Base-by-base conservation (phyloP, 2,113 vertebrate species). In the Girardinichthys multiradiatus region DNA sequence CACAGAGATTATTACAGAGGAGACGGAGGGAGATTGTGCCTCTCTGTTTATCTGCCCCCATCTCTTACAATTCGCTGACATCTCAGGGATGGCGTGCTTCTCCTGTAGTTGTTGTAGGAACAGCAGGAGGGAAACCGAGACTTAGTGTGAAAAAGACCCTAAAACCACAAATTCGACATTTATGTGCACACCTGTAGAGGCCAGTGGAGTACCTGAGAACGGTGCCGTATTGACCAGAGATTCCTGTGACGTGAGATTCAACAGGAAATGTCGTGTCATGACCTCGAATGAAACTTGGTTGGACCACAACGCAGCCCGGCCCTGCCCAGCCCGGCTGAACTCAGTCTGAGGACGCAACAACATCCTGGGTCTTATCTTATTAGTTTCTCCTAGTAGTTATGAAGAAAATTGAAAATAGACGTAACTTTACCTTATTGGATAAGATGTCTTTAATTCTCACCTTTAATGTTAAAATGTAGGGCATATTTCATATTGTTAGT, bases 1-100 rank as follows among this genome's bases (percentile, higher is more conserved):
- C 74, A 42, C 51, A 57, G 67, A 82, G 65, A 80, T 80, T 81
- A 83, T 82, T 82, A 70, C 62, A 65, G 64, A 63, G 73, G 64
- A 68, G 64, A 67, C n/a, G 51, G 70, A 39, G 42, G 21, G 51
- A 72, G 26, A 70, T 67, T 57, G 60, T 13, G 60, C 11, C 14
- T 57, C 48, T 80, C 59, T 9, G 64, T 58, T 68, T 77, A 79
- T 85, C 42, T 10, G 33, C 48, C 66, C 30, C 68, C 24, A 81
- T 76, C 75, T 54, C 74, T 85, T 37, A 21, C 59, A 64, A 68
- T 64, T 63, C 54, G 54, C 72, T 65, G 48, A 74, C 58, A 71
- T 74, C 48, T 70, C 62, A 1, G 2, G 19, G 27, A 54, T 68
- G 29, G 37, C 63, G 54, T 64, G 13, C 39, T 63, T 28, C 58